Evolutionary conservation across 2,888 invertebrate genomes (phyloP).

Genomic region (Barypeithes pellucidus): DNA sequence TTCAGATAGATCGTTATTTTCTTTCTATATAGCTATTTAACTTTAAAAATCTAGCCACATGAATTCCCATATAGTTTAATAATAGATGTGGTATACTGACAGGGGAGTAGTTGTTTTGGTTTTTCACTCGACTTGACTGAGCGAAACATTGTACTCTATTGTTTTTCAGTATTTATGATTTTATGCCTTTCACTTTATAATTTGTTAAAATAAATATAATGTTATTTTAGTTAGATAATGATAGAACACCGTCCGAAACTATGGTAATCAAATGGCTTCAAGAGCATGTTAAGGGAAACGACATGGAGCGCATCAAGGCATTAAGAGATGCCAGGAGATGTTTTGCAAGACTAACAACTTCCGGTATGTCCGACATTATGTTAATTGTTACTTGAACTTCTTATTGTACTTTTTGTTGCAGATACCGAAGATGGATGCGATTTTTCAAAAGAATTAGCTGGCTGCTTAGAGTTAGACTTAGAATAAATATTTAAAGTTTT

Average conservation of each 20-base stretch:
- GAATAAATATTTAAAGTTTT: slow-evolving; percentile 53
- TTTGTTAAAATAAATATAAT: too few relatives aligned
- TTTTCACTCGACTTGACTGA: too few relatives aligned
- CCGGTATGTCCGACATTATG: slow-evolving; percentile 61
- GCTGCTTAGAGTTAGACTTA: slow-evolving; percentile 66
- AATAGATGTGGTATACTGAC: too few relatives aligned
- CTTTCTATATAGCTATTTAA: too few relatives aligned
- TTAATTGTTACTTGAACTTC: not conserved
- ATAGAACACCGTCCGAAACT: slow-evolving; percentile 68
- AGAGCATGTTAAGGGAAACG: slow-evolving; percentile 64
- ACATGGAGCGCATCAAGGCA: slow-evolving; percentile 64
- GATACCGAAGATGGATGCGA: slow-evolving; percentile 68
- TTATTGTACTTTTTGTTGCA: slow-evolving; percentile 56
- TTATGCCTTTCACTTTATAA: too few relatives aligned
- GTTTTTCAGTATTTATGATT: too few relatives aligned
- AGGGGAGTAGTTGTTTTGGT: too few relatives aligned
- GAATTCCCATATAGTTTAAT: too few relatives aligned
- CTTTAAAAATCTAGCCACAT: too few relatives aligned
- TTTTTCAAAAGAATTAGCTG: slow-evolving; percentile 65
- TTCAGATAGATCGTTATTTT: too few relatives aligned
- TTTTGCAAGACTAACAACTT: slow-evolving; percentile 66
- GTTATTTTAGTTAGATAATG: slow-evolving; percentile 66
- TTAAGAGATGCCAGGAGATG: slow-evolving; percentile 67
- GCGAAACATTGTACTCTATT: too few relatives aligned
- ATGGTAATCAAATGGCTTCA: slow-evolving; percentile 68